Conservation (phyloP, 2,888 invertebrate species). For the Physocephala rufipes region DNA sequence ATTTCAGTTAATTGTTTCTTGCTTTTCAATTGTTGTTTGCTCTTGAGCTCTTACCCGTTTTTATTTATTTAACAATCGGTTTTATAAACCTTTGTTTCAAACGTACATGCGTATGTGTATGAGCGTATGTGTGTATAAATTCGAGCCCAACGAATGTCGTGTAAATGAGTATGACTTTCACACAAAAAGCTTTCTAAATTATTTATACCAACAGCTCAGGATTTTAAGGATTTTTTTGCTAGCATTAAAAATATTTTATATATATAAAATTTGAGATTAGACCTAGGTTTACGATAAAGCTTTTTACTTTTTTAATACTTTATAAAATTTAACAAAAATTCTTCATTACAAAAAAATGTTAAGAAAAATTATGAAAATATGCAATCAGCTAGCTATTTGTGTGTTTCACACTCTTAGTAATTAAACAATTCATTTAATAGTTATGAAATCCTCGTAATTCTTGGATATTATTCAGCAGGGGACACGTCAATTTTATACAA, state of each 20-base stretch:
- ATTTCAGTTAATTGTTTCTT: conserved; percentile 30
- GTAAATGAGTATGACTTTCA: conserved; percentile 3
- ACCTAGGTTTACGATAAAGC: conserved; percentile 26
- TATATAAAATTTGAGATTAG: not conserved
- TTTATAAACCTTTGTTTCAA: not conserved
- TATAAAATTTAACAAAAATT: not conserved
- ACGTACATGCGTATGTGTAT: not conserved
- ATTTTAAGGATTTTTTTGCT: not conserved
- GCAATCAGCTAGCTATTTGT: no score
- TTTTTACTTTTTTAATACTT: conserved; percentile 18
- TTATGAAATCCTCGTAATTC: no score
- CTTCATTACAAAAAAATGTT: not conserved
- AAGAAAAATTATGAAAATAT: no score
- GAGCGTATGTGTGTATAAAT: conserved; percentile 31
- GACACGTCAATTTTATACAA: no score
- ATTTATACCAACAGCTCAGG: no score
- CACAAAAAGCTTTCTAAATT: conserved; percentile 5
- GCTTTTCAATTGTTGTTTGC: conserved; percentile 9
- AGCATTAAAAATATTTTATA: conserved; percentile 3
- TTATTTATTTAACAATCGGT: not conserved
- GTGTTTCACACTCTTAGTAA: no score
- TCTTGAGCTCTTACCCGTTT: not conserved
- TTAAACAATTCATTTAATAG: no score
- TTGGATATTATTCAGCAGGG: no score
- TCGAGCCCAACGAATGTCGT: conserved; percentile 23